Base-by-base conservation (phyloP, 2,113 vertebrate species). In the Planiliza haematocheilus region DNA sequence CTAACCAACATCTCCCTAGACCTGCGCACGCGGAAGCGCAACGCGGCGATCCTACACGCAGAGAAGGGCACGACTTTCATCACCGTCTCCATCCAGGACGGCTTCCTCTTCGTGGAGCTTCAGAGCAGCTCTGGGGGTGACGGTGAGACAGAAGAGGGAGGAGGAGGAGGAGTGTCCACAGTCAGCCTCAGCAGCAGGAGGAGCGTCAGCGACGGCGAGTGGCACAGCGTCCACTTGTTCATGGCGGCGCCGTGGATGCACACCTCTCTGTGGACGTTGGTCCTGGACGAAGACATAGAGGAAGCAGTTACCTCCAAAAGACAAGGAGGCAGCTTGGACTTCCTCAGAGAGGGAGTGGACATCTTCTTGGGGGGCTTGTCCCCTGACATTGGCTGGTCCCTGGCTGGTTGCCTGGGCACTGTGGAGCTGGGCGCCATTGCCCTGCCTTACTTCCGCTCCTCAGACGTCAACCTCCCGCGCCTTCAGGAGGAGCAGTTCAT, bases 371-470 rank as follows among this genome's bases (percentile, higher is more conserved):
- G 96, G n/a, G 93, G 89, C 39, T 81, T 88, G 70, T 87, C 91
- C 41, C 88, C 86, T 0, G 89, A 90, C 7, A 77, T 68, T 0
- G 70, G 77, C 12, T 92, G 91, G 83, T 90, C 92, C 61, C 79
- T 96, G 18, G 83, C 53, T n/a, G 97, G 95, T 0, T 99, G 96
- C 50, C 90, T 98, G 77, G 89, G 95, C 79, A 96, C 95, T 0
- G 89, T 96, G 60, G 93, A 93, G 71, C 88, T 98, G 21, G 88
- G 94, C 41, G 96, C 96, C 50, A 88, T 97, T 20, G 92, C 92
- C 52, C 93, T 99, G 68, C 92, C 96, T 0, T 97, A 96, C 86
- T 89, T 95, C 0, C 89, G 88, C 79, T 82, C 85, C 24, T n/a
- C 81, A 10, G 85, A 85, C 4, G 91, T 95, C 14, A 91, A 90